Evolutionary conservation across 2,888 invertebrate species (phyloP).

Genomic region (Lasioglossum lativentre): DNA sequence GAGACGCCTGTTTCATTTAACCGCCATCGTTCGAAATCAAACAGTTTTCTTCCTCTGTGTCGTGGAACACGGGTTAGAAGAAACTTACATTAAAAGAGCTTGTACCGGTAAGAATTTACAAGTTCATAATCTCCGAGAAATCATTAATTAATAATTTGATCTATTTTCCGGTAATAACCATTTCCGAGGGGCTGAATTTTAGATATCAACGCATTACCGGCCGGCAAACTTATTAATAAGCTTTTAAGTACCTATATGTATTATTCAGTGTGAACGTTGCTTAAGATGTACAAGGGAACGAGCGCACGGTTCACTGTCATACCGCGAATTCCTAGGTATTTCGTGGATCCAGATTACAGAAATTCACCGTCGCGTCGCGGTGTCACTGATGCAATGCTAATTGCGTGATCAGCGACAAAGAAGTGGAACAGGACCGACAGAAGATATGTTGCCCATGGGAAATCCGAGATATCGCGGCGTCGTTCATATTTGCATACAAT

Average conservation of each 20-base stretch:
- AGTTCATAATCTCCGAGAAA: not conserved
- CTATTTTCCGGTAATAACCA: not conserved
- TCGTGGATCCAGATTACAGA: not conserved
- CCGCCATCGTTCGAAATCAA: no score
- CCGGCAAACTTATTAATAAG: not conserved
- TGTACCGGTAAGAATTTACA: not conserved
- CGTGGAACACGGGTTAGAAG: not conserved
- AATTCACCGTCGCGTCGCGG: slow-evolving; percentile 22
- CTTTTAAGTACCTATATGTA: not conserved
- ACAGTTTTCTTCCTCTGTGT: not conserved
- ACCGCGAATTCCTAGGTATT: not conserved
- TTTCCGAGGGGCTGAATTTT: not conserved
- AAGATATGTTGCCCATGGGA: slow-evolving; percentile 28
- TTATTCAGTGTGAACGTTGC: not conserved
- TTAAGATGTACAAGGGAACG: not conserved
- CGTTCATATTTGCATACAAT: slow-evolving; percentile 72
- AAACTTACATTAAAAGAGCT: not conserved
- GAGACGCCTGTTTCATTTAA: no score
- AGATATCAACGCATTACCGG: not conserved
- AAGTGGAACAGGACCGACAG: slow-evolving; percentile 40
- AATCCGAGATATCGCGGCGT: slow-evolving; percentile 60
- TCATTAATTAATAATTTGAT: not conserved
- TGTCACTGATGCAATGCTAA: slow-evolving; percentile 40
- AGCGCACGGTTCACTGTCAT: not conserved
- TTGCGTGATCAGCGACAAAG: slow-evolving; percentile 43